Evolutionary conservation across 64 coral and sea anemone genomes (phyloP).

Genomic region (Dendronephthya gigantea): DNA sequence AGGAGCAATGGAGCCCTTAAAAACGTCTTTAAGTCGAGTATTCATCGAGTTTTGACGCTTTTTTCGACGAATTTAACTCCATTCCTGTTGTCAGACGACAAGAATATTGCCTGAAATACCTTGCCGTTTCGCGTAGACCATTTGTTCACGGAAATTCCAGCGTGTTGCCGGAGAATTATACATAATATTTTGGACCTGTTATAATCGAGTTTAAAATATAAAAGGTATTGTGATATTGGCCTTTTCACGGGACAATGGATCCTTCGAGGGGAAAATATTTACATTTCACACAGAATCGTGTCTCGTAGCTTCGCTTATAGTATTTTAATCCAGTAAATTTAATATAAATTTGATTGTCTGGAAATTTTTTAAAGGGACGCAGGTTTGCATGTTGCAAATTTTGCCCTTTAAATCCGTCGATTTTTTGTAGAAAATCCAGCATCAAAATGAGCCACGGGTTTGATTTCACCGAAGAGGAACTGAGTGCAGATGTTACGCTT

Average conservation of each 20-base stretch:
- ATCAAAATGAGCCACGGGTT: background rate
- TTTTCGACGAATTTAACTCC: background rate
- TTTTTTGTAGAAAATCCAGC: background rate
- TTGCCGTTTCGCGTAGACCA: background rate
- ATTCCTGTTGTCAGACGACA: background rate
- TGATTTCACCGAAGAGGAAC: background rate
- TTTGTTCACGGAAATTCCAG: background rate
- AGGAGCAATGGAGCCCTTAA: background rate
- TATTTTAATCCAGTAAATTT: no score
- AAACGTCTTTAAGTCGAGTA: background rate
- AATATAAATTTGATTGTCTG: no score
- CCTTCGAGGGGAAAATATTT: no score
- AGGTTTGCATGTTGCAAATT: background rate
- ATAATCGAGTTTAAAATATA: no score
- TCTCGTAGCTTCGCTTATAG: no score
- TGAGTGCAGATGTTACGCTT: background rate
- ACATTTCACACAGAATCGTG: no score
- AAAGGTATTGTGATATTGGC: no score
- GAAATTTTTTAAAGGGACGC: no score
- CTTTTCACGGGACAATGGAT: no score
- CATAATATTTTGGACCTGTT: background rate
- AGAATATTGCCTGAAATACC: background rate
- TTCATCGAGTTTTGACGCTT: background rate
- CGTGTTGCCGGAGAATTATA: background rate
- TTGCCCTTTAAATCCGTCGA: background rate